Evolutionary conservation across 2,113 vertebrate genomes (phyloP).

Genomic region (Ardeotis arabs): DNA sequence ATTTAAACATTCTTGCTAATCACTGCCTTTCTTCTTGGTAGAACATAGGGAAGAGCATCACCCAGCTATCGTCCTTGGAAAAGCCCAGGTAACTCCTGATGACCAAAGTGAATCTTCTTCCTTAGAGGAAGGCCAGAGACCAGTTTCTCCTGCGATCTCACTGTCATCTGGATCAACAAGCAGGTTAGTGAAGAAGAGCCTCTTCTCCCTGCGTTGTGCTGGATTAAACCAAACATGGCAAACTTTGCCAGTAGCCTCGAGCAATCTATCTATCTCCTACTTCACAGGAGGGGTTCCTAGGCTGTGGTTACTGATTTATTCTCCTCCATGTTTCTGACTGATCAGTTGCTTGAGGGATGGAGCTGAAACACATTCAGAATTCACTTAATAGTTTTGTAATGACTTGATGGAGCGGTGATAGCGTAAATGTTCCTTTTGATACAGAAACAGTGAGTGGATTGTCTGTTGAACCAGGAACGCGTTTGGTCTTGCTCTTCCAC

Average conservation of each 20-base stretch:
- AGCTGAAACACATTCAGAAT: neutral
- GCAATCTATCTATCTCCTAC: rapidly evolving
- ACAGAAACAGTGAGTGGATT: neutral
- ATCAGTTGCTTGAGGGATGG: neutral
- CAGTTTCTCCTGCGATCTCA: neutral
- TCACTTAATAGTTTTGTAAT: neutral
- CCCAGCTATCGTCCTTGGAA: neutral
- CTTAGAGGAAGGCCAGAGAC: neutral
- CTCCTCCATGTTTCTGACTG: neutral
- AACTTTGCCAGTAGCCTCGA: rapidly evolving
- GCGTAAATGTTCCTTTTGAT: neutral
- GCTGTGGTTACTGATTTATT: neutral
- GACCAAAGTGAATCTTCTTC: neutral
- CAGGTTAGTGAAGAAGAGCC: conserved; percentile 62
- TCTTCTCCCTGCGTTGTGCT: neutral
- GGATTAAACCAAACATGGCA: rapidly evolving
- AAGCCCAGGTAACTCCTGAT: neutral
- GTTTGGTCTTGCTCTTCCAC: neutral
- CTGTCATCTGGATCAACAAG: conserved; percentile 46
- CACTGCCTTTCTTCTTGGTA: neutral
- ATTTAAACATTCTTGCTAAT: neutral
- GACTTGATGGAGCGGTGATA: neutral
- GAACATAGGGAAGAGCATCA: neutral
- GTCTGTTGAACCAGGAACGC: neutral
- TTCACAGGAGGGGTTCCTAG: neutral